These are phyloP conservation scores for Phyllotreta striolata DNA, from an alignment of 2,888 invertebrate genomes.

Conservation along the genomic window DNA sequence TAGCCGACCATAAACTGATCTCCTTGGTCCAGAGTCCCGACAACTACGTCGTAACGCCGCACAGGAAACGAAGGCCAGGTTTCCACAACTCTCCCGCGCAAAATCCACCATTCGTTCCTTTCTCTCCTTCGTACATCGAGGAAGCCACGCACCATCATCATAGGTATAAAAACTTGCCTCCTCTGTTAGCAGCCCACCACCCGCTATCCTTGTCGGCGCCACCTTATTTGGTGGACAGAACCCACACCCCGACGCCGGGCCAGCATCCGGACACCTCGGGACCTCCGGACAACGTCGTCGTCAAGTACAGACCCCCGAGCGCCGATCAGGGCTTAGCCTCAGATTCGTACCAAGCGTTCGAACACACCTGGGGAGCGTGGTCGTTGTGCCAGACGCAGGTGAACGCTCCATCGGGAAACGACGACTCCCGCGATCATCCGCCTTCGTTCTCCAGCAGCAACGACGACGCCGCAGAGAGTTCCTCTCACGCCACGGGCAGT, in stretches of 20 bases:
- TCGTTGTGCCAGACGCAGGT: slow-evolving; percentile 71
- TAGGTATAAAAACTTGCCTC: slow-evolving; percentile 66
- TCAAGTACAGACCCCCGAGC: slow-evolving; percentile 73
- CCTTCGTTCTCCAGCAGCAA: slow-evolving; percentile 54
- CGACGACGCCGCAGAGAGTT: slow-evolving; percentile 61
- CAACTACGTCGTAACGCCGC: slow-evolving; percentile 87
- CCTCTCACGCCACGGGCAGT: slow-evolving; percentile 53
- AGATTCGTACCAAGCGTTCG: slow-evolving; percentile 62
- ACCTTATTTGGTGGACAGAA: slow-evolving; percentile 71
- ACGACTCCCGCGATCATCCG: slow-evolving; percentile 51
- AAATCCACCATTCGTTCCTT: slow-evolving; percentile 87
- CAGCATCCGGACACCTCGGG: slow-evolving; percentile 59
- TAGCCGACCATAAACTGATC: slow-evolving; percentile 71
- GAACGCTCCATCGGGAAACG: slow-evolving; percentile 59
- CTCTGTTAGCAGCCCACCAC: slow-evolving; percentile 71
- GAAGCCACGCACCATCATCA: slow-evolving; percentile 71
- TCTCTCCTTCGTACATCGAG: slow-evolving; percentile 78
- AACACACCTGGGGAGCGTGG: slow-evolving; percentile 72
- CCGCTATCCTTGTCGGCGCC: slow-evolving; percentile 78
- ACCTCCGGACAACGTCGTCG: slow-evolving; percentile 66
- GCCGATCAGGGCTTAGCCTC: slow-evolving; percentile 69
- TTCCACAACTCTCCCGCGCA: slow-evolving; percentile 89
- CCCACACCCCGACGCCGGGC: slow-evolving; percentile 67
- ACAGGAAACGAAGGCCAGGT: slow-evolving; percentile 84
- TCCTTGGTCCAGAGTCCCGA: slow-evolving; percentile 77